A percentile compares a stretch with the other conserved stretches of the same genome.
phyloP scores from a whole-genome alignment of 2,113 vertebrate species.

The Phylloscopus whistleri region DNA sequence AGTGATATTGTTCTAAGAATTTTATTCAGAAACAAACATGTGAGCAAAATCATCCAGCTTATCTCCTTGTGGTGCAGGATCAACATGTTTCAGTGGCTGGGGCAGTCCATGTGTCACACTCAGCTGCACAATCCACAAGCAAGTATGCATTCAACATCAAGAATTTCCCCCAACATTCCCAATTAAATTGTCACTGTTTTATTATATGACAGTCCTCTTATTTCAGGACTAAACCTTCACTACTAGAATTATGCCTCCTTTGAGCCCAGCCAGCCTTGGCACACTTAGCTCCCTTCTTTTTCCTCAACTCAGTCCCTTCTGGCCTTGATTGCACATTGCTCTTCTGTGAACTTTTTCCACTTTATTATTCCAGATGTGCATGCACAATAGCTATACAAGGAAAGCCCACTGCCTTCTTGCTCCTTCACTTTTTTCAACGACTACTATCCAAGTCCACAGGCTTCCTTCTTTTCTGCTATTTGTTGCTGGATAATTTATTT shows the following conservation, averaged over 20 bases:
- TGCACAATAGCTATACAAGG: not conserved
- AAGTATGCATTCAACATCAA: not conserved
- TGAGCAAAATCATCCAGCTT: not conserved
- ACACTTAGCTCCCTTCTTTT: not conserved
- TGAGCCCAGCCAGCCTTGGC: not conserved
- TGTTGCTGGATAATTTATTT: not conserved
- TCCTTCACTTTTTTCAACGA: not conserved
- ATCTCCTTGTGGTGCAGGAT: not conserved
- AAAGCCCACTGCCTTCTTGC: not conserved
- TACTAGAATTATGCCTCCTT: not conserved
- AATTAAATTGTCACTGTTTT: not conserved
- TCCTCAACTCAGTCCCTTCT: not conserved
- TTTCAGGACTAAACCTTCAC: not conserved
- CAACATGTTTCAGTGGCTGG: not conserved
- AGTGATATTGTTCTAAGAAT: not conserved
- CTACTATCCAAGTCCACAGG: not conserved
- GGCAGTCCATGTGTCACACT: not conserved
- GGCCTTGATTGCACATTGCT: not conserved
- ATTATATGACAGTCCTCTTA: not conserved
- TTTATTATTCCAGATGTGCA: constrained; percentile 10
- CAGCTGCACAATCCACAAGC: not conserved
- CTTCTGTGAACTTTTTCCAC: constrained; percentile 2
- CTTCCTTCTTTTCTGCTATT: not conserved
- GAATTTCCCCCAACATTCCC: not conserved
- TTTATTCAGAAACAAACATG: not conserved